phyloP scores from a whole-genome alignment of 2,888 invertebrate genomes.

The Perithous albicinctus region DNA sequence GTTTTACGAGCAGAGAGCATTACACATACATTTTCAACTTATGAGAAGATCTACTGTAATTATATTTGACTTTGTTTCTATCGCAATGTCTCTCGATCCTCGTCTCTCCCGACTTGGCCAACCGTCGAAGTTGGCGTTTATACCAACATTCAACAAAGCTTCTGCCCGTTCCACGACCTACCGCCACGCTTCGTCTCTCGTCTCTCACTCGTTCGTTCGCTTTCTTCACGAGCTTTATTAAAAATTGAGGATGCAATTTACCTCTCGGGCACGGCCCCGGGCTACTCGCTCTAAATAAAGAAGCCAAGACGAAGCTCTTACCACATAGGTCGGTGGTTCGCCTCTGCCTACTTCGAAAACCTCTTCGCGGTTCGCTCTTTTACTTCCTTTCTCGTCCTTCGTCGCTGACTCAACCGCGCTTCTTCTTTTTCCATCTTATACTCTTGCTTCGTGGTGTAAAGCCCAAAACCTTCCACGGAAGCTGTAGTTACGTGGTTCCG shows the following conservation, averaged over 20 bases:
- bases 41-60: conserved; percentile 17
- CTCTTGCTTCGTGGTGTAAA: conserved; percentile 29
- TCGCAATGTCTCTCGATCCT: conserved; percentile 19
- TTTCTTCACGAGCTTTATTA: conserved; percentile 79
- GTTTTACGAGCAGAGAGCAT: background rate
- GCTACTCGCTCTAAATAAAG: conserved; percentile 81
- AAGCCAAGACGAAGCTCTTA: conserved; percentile 73
- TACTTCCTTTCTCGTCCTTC: conserved; percentile 46
- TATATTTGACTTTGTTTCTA: conserved; percentile 17
- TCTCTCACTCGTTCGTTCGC: conserved; percentile 44
- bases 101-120: conserved; percentile 4
- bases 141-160: conserved; percentile 65
- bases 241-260: conserved; percentile 84
- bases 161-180: conserved; percentile 33
- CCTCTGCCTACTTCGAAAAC: conserved; percentile 44
- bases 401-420: conserved; percentile 10
- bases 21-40: background rate
- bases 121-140: conserved; percentile 59
- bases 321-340: conserved; percentile 39
- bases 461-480: conserved; percentile 30
- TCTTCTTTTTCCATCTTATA: conserved; percentile 20
- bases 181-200: background rate
- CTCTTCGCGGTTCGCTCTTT: conserved; percentile 62
- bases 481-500: conserved; percentile 43
- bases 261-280: conserved; percentile 74